These are phyloP conservation scores for Acanthurus lineatus DNA, from an alignment of 2,797 vertebrate genomes.

Conservation along the genomic window DNA sequence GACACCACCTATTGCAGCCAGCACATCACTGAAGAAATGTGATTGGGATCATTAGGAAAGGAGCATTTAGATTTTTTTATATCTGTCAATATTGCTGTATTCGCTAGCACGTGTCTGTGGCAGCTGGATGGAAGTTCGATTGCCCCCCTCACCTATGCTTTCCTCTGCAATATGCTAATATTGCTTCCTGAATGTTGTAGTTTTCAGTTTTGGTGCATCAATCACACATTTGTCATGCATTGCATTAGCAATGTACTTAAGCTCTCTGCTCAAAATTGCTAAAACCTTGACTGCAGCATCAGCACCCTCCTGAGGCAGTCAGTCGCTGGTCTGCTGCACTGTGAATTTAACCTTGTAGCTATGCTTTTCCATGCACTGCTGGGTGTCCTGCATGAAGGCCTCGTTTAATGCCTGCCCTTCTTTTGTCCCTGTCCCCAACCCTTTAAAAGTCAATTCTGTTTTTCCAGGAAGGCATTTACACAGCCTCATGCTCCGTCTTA, in stretches of 20 bases:
- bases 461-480: constrained; percentile 32
- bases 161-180: constrained; percentile 32
- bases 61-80: too few relatives aligned
- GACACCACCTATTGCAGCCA: too few relatives aligned
- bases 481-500: constrained; percentile 11
- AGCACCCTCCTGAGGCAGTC: constrained; percentile 1
- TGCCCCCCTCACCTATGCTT: constrained; percentile 19
- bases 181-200: not conserved
- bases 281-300: not conserved
- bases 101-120: not conserved
- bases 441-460: constrained; percentile 49
- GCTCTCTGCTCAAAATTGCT: constrained; percentile 13
- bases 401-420: constrained; percentile 18
- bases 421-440: constrained; percentile 19
- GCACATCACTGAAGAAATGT: not conserved
- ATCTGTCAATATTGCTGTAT: too few relatives aligned
- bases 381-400: constrained; percentile 7
- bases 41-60: too few relatives aligned
- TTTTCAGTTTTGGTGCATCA: constrained; percentile 19
- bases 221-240: constrained; percentile 15
- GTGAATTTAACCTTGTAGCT: constrained; percentile 49
- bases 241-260: not conserved
- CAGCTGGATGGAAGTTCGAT: not conserved
- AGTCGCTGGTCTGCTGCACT: constrained; percentile 33
- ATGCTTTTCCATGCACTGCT: constrained; percentile 13